A percentile compares a stretch with the other conserved stretches of the same genome.
Evolutionary conservation across 1,140 invertebrate species (phyloP).

Genomic region (Gonioctena quinquepunctata): DNA sequence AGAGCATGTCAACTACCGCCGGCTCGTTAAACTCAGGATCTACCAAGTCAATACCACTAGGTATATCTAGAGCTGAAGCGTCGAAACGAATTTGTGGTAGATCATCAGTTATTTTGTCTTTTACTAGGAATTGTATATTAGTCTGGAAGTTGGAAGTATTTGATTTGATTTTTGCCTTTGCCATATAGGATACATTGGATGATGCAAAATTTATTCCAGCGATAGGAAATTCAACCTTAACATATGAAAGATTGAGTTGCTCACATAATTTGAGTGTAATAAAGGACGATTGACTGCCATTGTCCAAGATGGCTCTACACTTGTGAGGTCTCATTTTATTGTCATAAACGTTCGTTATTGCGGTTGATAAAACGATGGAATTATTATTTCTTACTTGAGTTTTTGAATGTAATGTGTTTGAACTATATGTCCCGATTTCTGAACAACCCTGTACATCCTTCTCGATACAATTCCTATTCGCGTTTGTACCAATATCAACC

Average conservation of each 20-base stretch:
- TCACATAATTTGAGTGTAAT: constrained; percentile 23
- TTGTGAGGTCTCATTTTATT: neutral
- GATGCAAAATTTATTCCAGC: neutral
- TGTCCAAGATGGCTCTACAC: constrained; percentile 20
- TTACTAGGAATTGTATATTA: constrained; percentile 33
- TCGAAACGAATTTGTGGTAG: constrained; percentile 17
- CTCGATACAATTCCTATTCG: too few species aligned
- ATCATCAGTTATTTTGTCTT: constrained; percentile 19
- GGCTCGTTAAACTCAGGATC: constrained; percentile 14
- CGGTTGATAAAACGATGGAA: constrained; percentile 25
- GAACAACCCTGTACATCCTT: too few species aligned
- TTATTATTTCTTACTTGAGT: too few species aligned
- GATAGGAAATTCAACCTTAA: constrained; percentile 1
- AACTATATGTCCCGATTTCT: too few species aligned
- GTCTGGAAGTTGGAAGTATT: constrained; percentile 14
- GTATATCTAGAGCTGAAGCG: neutral
- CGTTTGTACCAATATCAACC: too few species aligned
- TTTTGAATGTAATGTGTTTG: too few species aligned
- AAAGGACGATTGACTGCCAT: constrained; percentile 15
- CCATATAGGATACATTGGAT: neutral
- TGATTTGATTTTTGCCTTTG: constrained; percentile 7
- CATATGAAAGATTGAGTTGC: constrained; percentile 13
- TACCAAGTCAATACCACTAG: neutral
- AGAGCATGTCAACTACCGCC: constrained; percentile 14
- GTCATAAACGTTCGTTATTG: constrained; percentile 2